Base-by-base conservation (phyloP, 2,888 invertebrate species). In the Scaptomyza flava region DNA sequence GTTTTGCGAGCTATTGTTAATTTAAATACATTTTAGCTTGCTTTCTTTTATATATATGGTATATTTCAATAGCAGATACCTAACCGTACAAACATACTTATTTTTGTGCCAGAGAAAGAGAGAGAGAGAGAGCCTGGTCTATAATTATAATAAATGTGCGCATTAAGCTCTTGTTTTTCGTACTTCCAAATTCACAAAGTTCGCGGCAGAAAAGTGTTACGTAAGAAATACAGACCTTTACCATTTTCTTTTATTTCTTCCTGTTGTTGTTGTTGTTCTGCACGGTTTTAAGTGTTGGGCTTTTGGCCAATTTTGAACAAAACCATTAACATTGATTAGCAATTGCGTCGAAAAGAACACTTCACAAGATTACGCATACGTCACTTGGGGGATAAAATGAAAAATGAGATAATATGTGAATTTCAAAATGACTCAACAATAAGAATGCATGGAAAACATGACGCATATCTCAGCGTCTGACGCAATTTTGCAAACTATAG, bases 311-410 rank as follows among this genome's bases (percentile, higher is more conserved):
- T 58, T 75, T 72, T 61, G 48, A 48, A 42, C 45, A 27, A 38
- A 63, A 54, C 67, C 68, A 77, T 82, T 74, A 79, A 70, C 80
- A 79, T 82, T 82, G 79, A 81, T 85, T 85, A 84, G 73, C 82
- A 65, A 84, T 81, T 65, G 63, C 68, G 42, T 34, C 31, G 50
- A 38, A 41, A 46, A 20, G 63, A 41, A 59, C 79, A 71, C 71
- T 79, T 73, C 61, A 64, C 63, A 58, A 54, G 52, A 79, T 77
- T 66, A 61, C 70, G 70, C 58, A 84, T 76, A 84, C 79, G 76
- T 79, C 79, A 79, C 78, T 9, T 14, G 6, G 3, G 12, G 31
- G 7, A 14, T 14, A 14, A n/a, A 5, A 38, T 51, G 31, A 43
- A 9, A 9, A 2, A 34, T 9, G 48, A 52, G 46, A 36, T 23